Evolutionary conservation across 2,797 vertebrate genomes (phyloP), one percentile per base, ranked within the genome.

Genomic region (Perdix hodgsoniae): DNA sequence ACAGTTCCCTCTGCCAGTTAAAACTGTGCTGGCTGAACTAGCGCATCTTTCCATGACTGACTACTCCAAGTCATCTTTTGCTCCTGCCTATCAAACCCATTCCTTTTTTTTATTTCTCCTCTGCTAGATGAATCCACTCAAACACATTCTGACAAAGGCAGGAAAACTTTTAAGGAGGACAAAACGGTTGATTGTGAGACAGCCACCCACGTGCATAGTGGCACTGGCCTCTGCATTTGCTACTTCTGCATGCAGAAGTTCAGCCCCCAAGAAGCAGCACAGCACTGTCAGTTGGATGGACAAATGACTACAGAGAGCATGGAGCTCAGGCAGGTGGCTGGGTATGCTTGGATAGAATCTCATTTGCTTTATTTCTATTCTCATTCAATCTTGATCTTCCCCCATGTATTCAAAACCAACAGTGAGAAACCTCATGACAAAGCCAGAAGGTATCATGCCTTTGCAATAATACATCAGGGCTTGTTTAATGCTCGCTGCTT

Each of bases 1-100:
- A 61, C 67, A 57, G 61, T 49, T 83, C 22, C 52, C 49, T 64
- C 44, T 67, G 42, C 49, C 54, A 77, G 49, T 31, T 65, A 40
- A 40, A 19, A 1, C 39, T 81, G n/a, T 2, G 0, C 15, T 35
- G 26, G 5, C 6, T 69, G 54, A 64, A 61, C 29, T 29, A 74
- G 40, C 0, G 0, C 4, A 1, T 31, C 22, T 71, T 21, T n/a
- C 31, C 47, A 49, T 66, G 54, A 29, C 63, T 73, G 21, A 59
- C 6, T 33, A 56, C 54, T 37, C n/a, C 42, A 88, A 79, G 44
- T 24, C 2, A 14, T 50, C 33, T 72, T 73, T 64, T 3, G 3
- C 50, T 93, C 80, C 83, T 83, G 73, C 56, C 39, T 44, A 22
- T 61, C 56, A 91, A 72, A 60, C n/a, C 4, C 12, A 6, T 56